phyloP scores from a whole-genome alignment of 2,888 invertebrate genomes.

The Halictus ligatus region DNA sequence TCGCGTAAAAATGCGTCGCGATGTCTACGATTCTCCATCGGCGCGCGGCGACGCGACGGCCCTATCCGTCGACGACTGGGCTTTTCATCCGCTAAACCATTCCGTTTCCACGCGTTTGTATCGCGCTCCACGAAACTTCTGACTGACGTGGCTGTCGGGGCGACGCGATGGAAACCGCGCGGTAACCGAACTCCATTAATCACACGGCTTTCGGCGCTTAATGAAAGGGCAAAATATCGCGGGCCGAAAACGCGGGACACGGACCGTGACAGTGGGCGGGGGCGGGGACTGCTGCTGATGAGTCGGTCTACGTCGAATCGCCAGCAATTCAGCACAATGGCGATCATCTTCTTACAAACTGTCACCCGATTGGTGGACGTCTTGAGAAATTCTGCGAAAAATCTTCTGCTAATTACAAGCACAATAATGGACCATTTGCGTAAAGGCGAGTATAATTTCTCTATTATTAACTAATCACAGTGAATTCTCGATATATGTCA shows the following conservation, averaged over 20 bases:
- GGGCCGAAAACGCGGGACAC: slow-evolving; percentile 60
- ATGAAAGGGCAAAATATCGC: slow-evolving; percentile 74
- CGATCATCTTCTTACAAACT: not conserved
- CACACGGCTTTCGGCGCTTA: slow-evolving; percentile 70
- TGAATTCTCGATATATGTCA: too few relatives aligned
- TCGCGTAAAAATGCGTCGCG: not conserved
- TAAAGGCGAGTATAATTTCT: not conserved
- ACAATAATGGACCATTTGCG: not conserved
- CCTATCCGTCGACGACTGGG: not conserved
- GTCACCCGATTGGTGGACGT: not conserved
- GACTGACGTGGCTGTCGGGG: slow-evolving; percentile 65
- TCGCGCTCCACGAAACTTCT: slow-evolving; percentile 58
- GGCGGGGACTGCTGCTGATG: not conserved
- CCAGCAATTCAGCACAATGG: not conserved
- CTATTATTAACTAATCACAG: too few relatives aligned
- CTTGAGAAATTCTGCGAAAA: not conserved
- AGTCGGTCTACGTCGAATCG: not conserved
- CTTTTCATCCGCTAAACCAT: slow-evolving; percentile 53
- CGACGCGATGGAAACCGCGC: slow-evolving; percentile 66
- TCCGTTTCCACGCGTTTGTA: slow-evolving; percentile 63
- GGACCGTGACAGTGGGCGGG: not conserved
- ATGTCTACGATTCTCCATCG: slow-evolving; percentile 31
- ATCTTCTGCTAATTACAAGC: not conserved
- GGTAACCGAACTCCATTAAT: slow-evolving; percentile 74
- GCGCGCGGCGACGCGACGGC: not conserved